Evolutionary conservation across 2,113 vertebrate genomes (phyloP), one percentile per base, ranked within the genome.

Genomic region (Bufo gargarizans): DNA sequence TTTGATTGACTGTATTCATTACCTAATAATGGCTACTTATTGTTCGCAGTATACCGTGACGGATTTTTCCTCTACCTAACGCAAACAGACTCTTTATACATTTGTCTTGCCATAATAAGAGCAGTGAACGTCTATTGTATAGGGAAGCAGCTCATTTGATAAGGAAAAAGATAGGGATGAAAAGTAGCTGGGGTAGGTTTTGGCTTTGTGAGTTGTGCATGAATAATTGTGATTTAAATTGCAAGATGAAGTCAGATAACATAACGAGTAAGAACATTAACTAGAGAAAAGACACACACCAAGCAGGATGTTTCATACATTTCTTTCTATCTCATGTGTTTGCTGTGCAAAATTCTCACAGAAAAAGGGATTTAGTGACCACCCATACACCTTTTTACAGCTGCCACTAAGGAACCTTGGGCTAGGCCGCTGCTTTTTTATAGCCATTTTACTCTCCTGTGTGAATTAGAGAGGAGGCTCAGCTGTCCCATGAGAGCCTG

Each of bases 1-100:
- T 88, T 77, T 84, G 72, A 88, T 88, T 53, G 72, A 84, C 72
- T 88, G 87, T 65, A 88, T 84, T 88, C 71, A 88, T 84, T 76
- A 88, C 45, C 7, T 22, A 67, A 77, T 88, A 84, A 83, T 84
- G 61, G 22, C 82, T 67, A 33, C 81, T 88, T 88, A 84, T 88
- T 88, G 87, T 88, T 77, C 87, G 13, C 87, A 13, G 22, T 67
- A 77, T 77, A 77, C 71, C 22, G 67, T 88, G 72, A 88, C 67
- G 80, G 79, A 88, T 88, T 88, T 79, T 76, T 79, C 19, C 20
- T 82, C 76, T 88, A 55, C 77, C 67, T 14, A 61, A 59, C 47
- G 67, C 78, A 88, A 88, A 82, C 49, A 77, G 61, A 55, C 61
- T 88, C 71, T 47, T 67, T 83, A 84, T 56, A 84, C 58, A 84